Evolutionary conservation across 2,797 vertebrate genomes (phyloP), one percentile per base, ranked within the genome.

Genomic region (Trachops cirrhosus): DNA sequence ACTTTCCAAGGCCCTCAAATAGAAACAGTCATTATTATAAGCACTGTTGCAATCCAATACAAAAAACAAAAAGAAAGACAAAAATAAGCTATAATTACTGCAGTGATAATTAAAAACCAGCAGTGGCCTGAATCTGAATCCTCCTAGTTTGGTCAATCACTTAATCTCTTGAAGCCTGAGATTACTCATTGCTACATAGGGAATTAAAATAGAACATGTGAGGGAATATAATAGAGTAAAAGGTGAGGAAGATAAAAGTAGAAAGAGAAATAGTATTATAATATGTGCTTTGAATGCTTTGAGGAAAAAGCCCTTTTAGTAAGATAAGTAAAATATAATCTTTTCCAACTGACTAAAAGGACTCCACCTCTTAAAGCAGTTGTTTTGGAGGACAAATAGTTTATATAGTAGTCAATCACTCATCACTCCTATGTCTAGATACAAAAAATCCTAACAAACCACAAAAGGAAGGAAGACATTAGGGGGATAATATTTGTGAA

Each of bases 321-420:
- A 89, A 89, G 79, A 89, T 50, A 93, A 94, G 50, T 64, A 82
- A 88, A 86, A 73, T 79, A 83, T 54, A 77, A 84, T 89, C 96
- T 88, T 96, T 95, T 80, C 34, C 82, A 94, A 95, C 39, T 68
- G 46, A 79, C 32, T 86, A 7, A 96, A 92, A 93, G 91, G 68
- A 73, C 19, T 89, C 44, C 46, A 84, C 57, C n/a, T 78, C 78
- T 90, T 95, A 94, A 96, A 93, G 93, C 24, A 93, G 54, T n/a
- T 89, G 44, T 89, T 94, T 91, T 50, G 71, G 67, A 95, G 73
- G 39, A 93, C 15, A 89, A 71, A 78, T 19, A 57, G 94, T 85
- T 95, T 82, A 80, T 75, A 64, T 73, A 64, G 24, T 37, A 32
- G 12, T 80, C 94, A 95, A 75, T 95, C 64, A 86, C 70, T 96